phyloP scores from a whole-genome alignment of 2,113 vertebrate species.

The Grallaria varia region DNA sequence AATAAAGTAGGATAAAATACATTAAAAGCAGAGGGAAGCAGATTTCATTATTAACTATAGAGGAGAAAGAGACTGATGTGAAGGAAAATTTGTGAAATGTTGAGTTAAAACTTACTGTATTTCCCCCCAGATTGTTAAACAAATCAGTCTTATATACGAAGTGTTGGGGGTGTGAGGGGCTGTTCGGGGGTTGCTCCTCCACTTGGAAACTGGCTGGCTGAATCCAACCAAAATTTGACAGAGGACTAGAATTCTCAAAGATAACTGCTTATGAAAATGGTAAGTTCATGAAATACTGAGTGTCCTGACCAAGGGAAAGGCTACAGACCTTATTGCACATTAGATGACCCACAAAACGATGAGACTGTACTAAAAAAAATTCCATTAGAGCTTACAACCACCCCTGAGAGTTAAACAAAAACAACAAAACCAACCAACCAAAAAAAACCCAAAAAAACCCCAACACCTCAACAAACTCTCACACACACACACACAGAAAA shows the following conservation, averaged over 20 bases:
- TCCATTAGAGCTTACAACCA: not conserved
- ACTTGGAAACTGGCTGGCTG: not conserved
- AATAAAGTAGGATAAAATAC: not conserved
- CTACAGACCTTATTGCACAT: not conserved
- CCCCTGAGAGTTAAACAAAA: not conserved
- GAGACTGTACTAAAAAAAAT: not conserved
- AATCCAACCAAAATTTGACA: not conserved
- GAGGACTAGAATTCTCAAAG: not conserved
- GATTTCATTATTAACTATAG: not conserved
- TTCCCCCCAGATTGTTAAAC: not conserved
- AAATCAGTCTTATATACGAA: not conserved
- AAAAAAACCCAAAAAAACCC: not conserved
- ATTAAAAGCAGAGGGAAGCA: not conserved
- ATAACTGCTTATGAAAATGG: not conserved
- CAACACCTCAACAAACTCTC: not conserved
- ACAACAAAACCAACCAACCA: too few species aligned
- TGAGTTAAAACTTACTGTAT: not conserved
- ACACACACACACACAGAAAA: fast-evolving
- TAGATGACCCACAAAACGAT: not conserved
- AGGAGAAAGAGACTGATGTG: not conserved
- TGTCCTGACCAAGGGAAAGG: not conserved
- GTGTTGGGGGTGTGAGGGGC: fast-evolving
- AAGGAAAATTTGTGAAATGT: not conserved
- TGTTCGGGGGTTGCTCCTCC: not conserved
- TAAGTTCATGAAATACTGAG: not conserved